phyloP scores from a whole-genome alignment of 2,888 invertebrate genomes.

The Oscheius sp. region DNA sequence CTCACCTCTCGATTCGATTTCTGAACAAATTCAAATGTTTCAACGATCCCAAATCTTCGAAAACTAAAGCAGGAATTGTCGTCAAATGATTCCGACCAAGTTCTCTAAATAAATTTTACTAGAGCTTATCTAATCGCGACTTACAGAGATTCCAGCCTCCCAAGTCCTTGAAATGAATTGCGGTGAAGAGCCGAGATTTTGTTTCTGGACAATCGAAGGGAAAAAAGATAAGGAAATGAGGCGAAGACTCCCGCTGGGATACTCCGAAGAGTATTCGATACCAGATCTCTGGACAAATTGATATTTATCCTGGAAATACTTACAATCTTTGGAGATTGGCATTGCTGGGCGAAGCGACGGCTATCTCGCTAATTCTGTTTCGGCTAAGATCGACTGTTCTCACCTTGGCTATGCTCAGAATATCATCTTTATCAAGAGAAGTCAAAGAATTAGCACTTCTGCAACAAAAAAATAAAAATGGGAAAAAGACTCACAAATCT shows the following conservation, averaged over 20 bases:
- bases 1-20: constrained; percentile 46
- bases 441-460: constrained; percentile 51
- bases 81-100: constrained; percentile 18
- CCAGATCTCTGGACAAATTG: constrained; percentile 53
- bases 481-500: constrained; percentile 44
- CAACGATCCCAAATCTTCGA: constrained; percentile 17
- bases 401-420: constrained; percentile 38
- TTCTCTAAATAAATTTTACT: constrained; percentile 10
- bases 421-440: constrained; percentile 37
- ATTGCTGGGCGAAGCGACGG: constrained; percentile 5
- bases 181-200: constrained; percentile 45
- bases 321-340: constrained; percentile 37
- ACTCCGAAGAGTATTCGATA: constrained; percentile 52
- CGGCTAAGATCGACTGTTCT: constrained; percentile 49
- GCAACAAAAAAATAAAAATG: background rate
- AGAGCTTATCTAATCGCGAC: background rate
- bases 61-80: constrained; percentile 6
- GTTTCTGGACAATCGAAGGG: constrained; percentile 53
- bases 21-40: constrained; percentile 41
- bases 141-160: constrained; percentile 48
- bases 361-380: constrained; percentile 45
- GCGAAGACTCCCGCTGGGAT: constrained; percentile 48
- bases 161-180: constrained; percentile 48
- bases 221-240: constrained; percentile 45
- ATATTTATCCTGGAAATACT: background rate